Percentiles rank a stretch among this genome's conserved stretches.
Conservation (phyloP, 2,113 vertebrate species). For the Thunnus thynnus region DNA sequence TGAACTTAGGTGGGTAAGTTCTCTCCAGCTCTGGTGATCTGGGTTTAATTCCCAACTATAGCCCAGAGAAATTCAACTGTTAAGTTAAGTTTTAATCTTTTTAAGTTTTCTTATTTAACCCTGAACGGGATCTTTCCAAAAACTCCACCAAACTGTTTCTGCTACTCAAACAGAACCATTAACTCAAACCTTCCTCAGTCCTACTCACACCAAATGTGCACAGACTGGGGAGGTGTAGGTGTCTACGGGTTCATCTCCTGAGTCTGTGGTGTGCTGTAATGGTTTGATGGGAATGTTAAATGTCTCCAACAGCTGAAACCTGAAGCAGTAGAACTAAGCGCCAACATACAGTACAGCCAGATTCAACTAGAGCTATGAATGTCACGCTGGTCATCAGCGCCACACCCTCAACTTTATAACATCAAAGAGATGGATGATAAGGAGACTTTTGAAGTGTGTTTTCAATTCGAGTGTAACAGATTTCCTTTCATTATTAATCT, state of each 20-base stretch:
- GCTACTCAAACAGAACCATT: background rate
- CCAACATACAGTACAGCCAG: conserved; percentile 33
- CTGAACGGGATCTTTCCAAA: too few species aligned
- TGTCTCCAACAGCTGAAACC: conserved; percentile 65
- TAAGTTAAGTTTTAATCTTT: background rate
- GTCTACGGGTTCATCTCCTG: conserved; percentile 39
- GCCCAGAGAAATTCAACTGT: background rate
- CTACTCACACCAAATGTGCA: conserved; percentile 9
- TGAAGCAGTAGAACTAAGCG: conserved; percentile 42
- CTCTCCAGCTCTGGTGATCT: background rate
- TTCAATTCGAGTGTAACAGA: background rate
- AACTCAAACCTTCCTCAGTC: background rate
- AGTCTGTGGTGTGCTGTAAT: conserved; percentile 13
- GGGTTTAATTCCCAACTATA: background rate
- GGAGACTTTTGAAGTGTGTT: background rate
- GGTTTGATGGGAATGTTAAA: conserved; percentile 53
- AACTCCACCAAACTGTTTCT: too few species aligned
- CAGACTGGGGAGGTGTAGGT: background rate
- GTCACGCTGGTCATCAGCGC: conserved; percentile 37
- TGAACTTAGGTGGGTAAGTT: background rate
- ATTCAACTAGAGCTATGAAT: conserved; percentile 40
- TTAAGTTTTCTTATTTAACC: too few species aligned
- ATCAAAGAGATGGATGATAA: conserved; percentile 32
- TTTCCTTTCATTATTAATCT: background rate
- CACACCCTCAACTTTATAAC: conserved; percentile 16